phyloP scores from a whole-genome alignment of 64 coral and sea anemone genomes.

The Platygyra sinensis region DNA sequence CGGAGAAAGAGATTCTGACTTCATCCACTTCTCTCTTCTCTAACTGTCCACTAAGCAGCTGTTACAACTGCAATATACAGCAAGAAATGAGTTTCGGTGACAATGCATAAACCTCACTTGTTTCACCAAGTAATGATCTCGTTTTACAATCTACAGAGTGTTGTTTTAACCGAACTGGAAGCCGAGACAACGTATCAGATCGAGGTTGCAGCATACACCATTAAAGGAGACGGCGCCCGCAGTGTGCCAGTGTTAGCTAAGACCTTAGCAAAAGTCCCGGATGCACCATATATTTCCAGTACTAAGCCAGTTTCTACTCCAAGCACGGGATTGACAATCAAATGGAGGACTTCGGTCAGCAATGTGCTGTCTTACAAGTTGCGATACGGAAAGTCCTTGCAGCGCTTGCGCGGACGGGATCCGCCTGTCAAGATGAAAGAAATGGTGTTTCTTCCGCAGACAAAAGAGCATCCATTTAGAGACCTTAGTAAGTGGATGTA shows the following conservation, averaged over 20 bases:
- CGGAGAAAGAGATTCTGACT: too few species aligned
- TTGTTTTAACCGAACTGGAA: slow-evolving; percentile 65
- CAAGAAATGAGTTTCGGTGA: too few species aligned
- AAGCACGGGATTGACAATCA: slow-evolving; percentile 37
- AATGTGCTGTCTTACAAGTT: slow-evolving; percentile 60
- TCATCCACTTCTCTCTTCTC: too few species aligned
- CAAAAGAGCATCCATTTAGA: slow-evolving; percentile 42
- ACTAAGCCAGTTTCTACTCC: neutral
- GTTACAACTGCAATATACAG: too few species aligned
- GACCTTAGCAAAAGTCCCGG: slow-evolving; percentile 55
- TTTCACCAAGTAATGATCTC: neutral
- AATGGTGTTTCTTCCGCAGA: slow-evolving; percentile 27
- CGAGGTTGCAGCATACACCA: slow-evolving; percentile 73
- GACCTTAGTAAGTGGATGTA: slow-evolving; percentile 42
- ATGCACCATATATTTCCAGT: slow-evolving; percentile 59
- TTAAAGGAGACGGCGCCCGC: slow-evolving; percentile 80
- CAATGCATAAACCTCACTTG: too few species aligned
- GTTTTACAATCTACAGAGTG: neutral
- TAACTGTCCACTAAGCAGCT: too few species aligned
- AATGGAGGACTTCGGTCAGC: slow-evolving; percentile 66
- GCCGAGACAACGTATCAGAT: slow-evolving; percentile 83
- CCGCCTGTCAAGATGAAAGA: slow-evolving; percentile 67
- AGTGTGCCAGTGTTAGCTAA: slow-evolving; percentile 66
- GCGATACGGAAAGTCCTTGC: slow-evolving; percentile 73
- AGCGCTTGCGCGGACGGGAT: slow-evolving; percentile 40